Percentiles rank a stretch among this genome's conserved stretches.
Evolutionary conservation across 2,797 vertebrate genomes (phyloP).

Genomic region (Clarias laeviceps): DNA sequence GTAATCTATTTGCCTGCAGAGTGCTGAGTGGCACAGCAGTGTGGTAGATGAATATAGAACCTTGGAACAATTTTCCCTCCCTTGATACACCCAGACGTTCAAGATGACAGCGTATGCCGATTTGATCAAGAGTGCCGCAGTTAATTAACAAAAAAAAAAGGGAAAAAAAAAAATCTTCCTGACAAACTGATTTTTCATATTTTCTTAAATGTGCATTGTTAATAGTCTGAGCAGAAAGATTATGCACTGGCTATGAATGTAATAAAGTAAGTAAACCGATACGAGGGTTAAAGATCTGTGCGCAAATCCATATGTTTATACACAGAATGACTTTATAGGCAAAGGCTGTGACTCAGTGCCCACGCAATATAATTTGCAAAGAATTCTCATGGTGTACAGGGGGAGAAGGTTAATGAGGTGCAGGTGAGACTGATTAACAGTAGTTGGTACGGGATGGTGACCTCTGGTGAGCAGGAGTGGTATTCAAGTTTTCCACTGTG

Average conservation of each 20-base stretch:
- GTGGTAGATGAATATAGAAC: constrained; percentile 52
- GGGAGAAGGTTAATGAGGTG: not conserved
- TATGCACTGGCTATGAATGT: not conserved
- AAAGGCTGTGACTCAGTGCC: not conserved
- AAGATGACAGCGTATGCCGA: constrained; percentile 48
- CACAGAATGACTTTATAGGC: not conserved
- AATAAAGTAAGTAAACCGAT: not conserved
- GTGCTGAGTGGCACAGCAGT: constrained; percentile 59
- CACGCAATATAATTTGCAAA: not conserved
- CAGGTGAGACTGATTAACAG: constrained; percentile 21
- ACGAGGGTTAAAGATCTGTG: not conserved
- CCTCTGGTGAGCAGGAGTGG: not conserved
- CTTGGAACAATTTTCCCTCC: constrained; percentile 58
- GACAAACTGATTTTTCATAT: constrained; percentile 1
- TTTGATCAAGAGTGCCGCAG: constrained; percentile 47
- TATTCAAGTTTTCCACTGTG: not conserved
- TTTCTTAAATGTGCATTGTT: not conserved
- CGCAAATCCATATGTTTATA: not conserved
- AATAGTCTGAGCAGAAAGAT: not conserved
- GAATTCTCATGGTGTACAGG: not conserved
- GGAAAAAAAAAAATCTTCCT: not conserved
- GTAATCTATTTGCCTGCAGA: constrained; percentile 60
- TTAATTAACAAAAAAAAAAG: constrained; percentile 43
- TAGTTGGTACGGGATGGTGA: not conserved
- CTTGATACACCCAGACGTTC: constrained; percentile 48